Evolutionary conservation across 2,797 vertebrate genomes (phyloP), one percentile per base, ranked within the genome.

Genomic region (Emys orbicularis): DNA sequence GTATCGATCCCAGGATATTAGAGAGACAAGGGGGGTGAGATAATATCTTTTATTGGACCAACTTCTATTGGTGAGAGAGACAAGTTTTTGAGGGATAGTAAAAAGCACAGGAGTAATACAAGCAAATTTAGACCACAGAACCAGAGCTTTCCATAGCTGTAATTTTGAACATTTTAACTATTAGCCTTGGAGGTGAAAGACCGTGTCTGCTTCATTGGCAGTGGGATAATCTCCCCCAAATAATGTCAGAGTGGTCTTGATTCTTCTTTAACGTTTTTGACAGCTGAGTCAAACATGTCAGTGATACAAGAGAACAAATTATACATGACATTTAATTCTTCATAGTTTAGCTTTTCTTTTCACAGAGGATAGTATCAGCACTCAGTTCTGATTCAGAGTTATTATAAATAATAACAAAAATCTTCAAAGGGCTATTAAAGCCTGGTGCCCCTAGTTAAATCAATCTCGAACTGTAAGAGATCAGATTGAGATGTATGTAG

Each of bases 371-470:
- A 65, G 68, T 41, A 47, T 8, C 68, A 53, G 49, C 82, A 86
- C 53, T 18, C 23, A 57, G n/a, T 5, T 90, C 11, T 1, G 23
- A 47, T 74, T 61, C 53, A 6, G 47, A 49, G 16, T 83, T 92
- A 59, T 90, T 89, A 91, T 91, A 72, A 37, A 23, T 72, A 72
- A 72, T 81, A 90, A 77, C 6, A 77, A 12, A 1, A 8, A 83
- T 31, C 54, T 92, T 49, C 27, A 6, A 57, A 82, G 65, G 34
- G 13, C 25, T 19, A 74, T 83, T 90, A 6, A 90, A 91, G 53
- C 21, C 3, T 53, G 2, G 25, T 81, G 23, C 0, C 0, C n/a
- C 68, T 37, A 31, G 18, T 89, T 91, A 50, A 80, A 37, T 65
- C 72, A n/a, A 12, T 6, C 27, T 52, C 0, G 56, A 44, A 86